Evolutionary conservation across 2,797 vertebrate species (phyloP).

Genomic region (Todus mexicanus): DNA sequence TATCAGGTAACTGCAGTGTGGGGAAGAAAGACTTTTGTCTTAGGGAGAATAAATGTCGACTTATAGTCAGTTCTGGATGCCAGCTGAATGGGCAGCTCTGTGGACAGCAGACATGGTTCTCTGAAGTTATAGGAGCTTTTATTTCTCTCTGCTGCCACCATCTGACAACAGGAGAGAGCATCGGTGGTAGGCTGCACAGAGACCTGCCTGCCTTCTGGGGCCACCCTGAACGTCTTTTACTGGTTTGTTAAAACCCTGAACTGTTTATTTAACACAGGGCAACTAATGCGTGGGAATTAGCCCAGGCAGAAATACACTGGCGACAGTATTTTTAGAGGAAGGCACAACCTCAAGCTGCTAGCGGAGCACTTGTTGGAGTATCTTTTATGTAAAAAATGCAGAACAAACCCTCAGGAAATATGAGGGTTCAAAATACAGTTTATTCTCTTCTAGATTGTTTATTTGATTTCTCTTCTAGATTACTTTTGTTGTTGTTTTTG

Average conservation of each 20-base stretch:
- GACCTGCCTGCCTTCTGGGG: background rate
- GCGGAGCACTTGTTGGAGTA: background rate
- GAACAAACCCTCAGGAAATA: background rate
- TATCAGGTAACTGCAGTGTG: background rate
- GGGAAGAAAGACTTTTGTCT: background rate
- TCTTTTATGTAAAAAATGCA: background rate
- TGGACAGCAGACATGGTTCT: background rate
- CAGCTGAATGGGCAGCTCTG: background rate
- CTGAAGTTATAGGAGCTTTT: background rate
- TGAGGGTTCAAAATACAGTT: background rate
- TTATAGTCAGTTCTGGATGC: background rate
- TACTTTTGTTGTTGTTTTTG: background rate
- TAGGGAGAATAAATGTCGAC: background rate
- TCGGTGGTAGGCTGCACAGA: background rate
- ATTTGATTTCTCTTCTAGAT: background rate
- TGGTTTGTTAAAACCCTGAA: background rate
- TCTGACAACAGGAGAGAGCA: background rate
- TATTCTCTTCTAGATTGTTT: background rate
- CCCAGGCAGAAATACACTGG: background rate
- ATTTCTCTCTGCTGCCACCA: conserved; percentile 16
- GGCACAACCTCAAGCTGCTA: background rate
- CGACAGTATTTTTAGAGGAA: background rate
- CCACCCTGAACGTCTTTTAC: no score
- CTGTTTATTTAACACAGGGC: background rate
- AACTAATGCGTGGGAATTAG: background rate